Base-by-base conservation (phyloP, 92 coral and sea anemone species). In the Montipora capitata region DNA sequence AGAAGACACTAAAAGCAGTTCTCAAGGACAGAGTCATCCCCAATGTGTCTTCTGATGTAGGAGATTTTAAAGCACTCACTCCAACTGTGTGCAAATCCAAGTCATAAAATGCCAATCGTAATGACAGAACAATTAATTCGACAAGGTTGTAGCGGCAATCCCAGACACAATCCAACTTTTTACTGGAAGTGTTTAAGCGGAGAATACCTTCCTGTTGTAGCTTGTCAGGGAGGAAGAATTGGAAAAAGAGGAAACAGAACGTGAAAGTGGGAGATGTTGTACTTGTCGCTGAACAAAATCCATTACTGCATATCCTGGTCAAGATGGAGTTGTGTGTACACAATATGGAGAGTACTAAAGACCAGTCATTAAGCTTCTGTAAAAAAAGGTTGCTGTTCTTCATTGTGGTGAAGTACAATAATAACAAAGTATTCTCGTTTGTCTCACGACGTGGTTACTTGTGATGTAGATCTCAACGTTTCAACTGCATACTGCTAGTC, bases 271-370 rank as follows among this genome's bases (percentile, higher is more conserved):
- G 70, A 58, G 84, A 85, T 77, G 40, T 85, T 6, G 78, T 66
- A 9, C 56, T 85, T 2, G 74, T 77, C n/a, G 84, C 83, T 38
- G 76, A 85, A 10, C 49, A 48, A 2, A 85, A 38, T 11, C 78
- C 38, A 69, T 6, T 77, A 77, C 0, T 70, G 61, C 70, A n/a
- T 35, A 84, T 59, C 74, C 74, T n/a, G 78, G 88, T 20, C 74
- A 16, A 40, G 82, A 63, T 44, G 54, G 72, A 52, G 9, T 42
- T 15, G 72, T 83, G 13, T 63, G 59, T 63, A 83, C 71, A 7
- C 88, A 76, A 13, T 5, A 12, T 13, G 69, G 83, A 15, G 83
- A 76, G 61, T 85, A 85, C 44, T 72, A 84, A 41, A 84, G 88
- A 73, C 71, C 81, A 40, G 67, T 84, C 0, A 38, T 57, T 0